These are phyloP conservation scores for Sebastes schlegelii DNA, from an alignment of 2,113 vertebrate genomes.

Conservation along the genomic window DNA sequence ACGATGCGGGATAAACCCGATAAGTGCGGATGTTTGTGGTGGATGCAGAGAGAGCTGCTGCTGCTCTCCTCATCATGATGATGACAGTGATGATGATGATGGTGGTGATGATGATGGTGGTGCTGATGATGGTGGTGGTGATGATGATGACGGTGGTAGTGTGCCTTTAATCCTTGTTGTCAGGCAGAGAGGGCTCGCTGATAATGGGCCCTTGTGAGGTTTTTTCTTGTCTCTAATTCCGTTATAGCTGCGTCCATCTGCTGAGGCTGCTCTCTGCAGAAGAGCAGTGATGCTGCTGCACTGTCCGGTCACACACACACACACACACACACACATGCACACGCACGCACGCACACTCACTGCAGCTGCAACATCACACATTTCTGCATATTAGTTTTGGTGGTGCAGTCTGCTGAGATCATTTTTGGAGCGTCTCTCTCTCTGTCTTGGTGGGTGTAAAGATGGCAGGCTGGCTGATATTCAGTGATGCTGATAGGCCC, in stretches of 20 bases:
- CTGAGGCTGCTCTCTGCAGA: constrained; percentile 57
- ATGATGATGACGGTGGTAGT: constrained; percentile 30
- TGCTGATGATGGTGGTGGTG: constrained; percentile 35
- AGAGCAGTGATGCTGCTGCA: constrained; percentile 57
- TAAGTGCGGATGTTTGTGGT: constrained; percentile 46
- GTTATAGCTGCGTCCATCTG: constrained; percentile 44
- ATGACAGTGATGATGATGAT: constrained; percentile 15
- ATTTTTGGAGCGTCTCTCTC: background rate
- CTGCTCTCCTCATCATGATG: background rate
- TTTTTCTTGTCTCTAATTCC: constrained; percentile 58
- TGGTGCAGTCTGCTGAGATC: background rate
- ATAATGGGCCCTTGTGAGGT: constrained; percentile 54
- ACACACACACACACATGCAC: constrained; percentile 34
- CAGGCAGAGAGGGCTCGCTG: constrained; percentile 71
- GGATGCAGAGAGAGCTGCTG: constrained; percentile 30
- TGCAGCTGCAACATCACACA: constrained; percentile 44
- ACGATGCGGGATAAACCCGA: background rate
- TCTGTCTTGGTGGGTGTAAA: background rate
- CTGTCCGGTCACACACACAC: constrained; percentile 38
- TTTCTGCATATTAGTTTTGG: background rate
- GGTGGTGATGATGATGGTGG: background rate
- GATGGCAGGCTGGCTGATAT: background rate
- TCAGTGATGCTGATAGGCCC: background rate
- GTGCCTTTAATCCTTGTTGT: constrained; percentile 80
- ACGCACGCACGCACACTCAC: constrained; percentile 12